Percentiles rank a stretch among this genome's conserved stretches.
Conservation (phyloP, 2,888 invertebrate species). For the Tortricodes alternella region DNA sequence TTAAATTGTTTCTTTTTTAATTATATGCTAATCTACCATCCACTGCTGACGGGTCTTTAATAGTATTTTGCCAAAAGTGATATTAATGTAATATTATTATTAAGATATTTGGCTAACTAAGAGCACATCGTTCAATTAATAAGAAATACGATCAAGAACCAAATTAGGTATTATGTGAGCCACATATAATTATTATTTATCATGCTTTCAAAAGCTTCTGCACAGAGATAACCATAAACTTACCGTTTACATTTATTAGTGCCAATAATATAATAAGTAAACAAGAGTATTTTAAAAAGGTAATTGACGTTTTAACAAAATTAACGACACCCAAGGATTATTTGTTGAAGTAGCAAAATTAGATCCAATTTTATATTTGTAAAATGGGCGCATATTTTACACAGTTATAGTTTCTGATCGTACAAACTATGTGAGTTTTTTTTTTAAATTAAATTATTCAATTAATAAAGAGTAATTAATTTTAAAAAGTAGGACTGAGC, state of each 20-base stretch:
- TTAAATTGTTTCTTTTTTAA: background rate
- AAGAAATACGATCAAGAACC: constrained; percentile 54
- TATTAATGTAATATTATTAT: constrained; percentile 57
- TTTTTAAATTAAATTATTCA: too few species aligned
- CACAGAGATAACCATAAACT: background rate
- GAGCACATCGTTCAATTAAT: constrained; percentile 50
- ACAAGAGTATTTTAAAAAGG: too few species aligned
- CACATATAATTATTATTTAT: too few species aligned
- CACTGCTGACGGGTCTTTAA: constrained; percentile 8
- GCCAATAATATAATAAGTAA: constrained; percentile 7
- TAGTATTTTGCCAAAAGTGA: constrained; percentile 55
- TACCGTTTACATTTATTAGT: constrained; percentile 6
- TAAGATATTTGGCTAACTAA: constrained; percentile 40
- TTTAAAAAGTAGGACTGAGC: too few species aligned
- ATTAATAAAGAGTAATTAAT: too few species aligned
- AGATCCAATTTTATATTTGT: too few species aligned
- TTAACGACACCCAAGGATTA: too few species aligned
- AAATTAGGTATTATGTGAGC: constrained; percentile 46
- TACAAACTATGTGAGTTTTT: too few species aligned
- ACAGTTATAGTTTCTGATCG: too few species aligned
- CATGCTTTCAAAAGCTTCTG: background rate
- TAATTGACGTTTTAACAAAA: too few species aligned
- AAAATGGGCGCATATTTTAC: too few species aligned
- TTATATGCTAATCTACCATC: background rate
- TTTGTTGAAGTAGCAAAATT: too few species aligned